A percentile compares a stretch with the other conserved stretches of the same genome.
Conservation (phyloP, 2,888 invertebrate species). For the Cerceris rybyensis region DNA sequence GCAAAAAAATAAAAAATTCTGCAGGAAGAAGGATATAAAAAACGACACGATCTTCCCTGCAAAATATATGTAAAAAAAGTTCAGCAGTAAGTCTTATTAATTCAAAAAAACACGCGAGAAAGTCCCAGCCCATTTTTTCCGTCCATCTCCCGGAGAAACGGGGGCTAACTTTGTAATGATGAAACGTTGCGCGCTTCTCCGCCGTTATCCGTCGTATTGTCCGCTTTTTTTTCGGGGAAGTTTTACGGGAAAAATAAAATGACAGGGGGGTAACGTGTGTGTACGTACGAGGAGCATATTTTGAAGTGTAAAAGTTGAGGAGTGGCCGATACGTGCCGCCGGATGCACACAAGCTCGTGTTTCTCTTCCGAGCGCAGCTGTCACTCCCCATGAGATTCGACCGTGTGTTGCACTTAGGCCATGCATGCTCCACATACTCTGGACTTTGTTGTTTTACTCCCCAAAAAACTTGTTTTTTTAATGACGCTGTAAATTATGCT, state of each 20-base stretch:
- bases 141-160: background rate
- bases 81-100: no score
- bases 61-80: no score
- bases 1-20: no score
- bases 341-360: conserved; percentile 36
- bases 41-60: no score
- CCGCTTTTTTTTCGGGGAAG: conserved; percentile 1
- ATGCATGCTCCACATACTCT: conserved; percentile 31
- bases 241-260: conserved; percentile 13
- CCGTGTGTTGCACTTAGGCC: background rate
- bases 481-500: background rate
- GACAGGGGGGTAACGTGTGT: no score
- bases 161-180: conserved; percentile 8
- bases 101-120: no score
- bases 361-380: conserved; percentile 33
- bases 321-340: conserved; percentile 19
- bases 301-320: conserved; percentile 23
- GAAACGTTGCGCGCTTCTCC: background rate
- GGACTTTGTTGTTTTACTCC: conserved; percentile 14
- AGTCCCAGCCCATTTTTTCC: no score
- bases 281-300: conserved; percentile 11
- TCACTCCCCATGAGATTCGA: conserved; percentile 28
- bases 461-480: conserved; percentile 39
- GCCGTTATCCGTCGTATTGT: background rate
- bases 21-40: no score